phyloP scores from a whole-genome alignment of 2,888 invertebrate species.

The Zygaena filipendulae region DNA sequence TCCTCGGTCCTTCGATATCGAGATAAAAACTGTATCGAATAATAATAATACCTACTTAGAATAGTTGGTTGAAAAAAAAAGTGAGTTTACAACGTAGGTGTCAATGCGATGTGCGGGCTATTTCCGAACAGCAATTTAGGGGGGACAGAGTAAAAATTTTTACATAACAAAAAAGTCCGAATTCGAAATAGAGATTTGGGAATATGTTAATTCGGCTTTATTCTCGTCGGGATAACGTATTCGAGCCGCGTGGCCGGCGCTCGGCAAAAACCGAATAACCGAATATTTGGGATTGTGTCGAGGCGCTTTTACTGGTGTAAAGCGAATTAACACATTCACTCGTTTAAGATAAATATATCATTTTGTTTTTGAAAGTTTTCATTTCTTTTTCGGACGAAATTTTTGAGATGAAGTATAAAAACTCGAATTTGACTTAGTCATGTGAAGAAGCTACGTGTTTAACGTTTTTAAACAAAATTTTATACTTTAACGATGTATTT shows the following conservation, averaged over 20 bases:
- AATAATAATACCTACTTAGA: conserved; percentile 40
- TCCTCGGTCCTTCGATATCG: conserved; percentile 50
- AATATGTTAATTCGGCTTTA: conserved; percentile 51
- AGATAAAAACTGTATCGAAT: conserved; percentile 34
- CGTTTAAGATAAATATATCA: too few relatives aligned
- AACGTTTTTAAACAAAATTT: too few relatives aligned
- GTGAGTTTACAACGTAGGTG: conserved; percentile 57
- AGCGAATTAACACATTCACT: conserved; percentile 47
- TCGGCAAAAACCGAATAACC: conserved; percentile 44
- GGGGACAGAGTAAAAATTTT: conserved; percentile 42
- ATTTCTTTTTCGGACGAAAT: too few relatives aligned
- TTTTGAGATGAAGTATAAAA: too few relatives aligned
- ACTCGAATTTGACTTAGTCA: too few relatives aligned
- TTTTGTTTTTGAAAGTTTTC: too few relatives aligned
- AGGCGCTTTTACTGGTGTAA: conserved; percentile 46
- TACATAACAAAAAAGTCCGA: conserved; percentile 42
- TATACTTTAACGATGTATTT: too few relatives aligned
- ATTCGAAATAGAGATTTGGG: conserved; percentile 36
- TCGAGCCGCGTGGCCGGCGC: conserved; percentile 33
- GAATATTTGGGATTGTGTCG: conserved; percentile 48
- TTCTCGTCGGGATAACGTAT: conserved; percentile 41
- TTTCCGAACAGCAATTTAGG: conserved; percentile 42
- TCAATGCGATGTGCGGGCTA: conserved; percentile 40
- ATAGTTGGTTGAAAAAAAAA: conserved; percentile 34
- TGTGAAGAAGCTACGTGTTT: too few relatives aligned